Evolutionary conservation across 2,888 invertebrate species (phyloP).

Genomic region (Phaonia tiefii): DNA sequence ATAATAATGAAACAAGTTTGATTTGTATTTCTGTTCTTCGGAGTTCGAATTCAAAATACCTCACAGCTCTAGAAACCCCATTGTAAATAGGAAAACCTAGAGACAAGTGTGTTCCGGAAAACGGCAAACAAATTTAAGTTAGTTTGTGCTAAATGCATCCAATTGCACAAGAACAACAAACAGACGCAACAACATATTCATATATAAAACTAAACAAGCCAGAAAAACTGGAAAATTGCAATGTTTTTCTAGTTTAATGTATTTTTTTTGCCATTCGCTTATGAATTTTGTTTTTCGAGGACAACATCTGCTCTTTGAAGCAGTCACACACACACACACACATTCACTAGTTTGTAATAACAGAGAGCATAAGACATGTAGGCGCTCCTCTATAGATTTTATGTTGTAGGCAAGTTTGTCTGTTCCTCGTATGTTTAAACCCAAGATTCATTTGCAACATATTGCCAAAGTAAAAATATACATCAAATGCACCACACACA

Average conservation of each 20-base stretch:
- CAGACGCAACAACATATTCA: constrained; percentile 30
- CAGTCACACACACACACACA: not conserved
- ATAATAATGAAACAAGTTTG: too few species aligned
- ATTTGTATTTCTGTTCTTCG: too few species aligned
- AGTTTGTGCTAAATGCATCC: not conserved
- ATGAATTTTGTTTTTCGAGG: constrained; percentile 42
- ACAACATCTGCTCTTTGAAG: constrained; percentile 51
- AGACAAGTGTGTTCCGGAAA: too few species aligned
- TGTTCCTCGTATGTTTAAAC: not conserved
- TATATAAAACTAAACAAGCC: constrained; percentile 48
- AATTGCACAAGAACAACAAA: constrained; percentile 1
- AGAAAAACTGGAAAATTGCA: constrained; percentile 57
- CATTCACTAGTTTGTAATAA: constrained; percentile 10
- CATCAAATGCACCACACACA: too few species aligned
- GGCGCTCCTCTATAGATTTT: constrained; percentile 27
- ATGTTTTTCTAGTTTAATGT: constrained; percentile 43
- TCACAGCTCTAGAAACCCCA: too few species aligned
- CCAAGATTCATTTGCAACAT: constrained; percentile 9
- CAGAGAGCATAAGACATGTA: constrained; percentile 44
- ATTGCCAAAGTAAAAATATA: not conserved
- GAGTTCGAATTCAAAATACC: too few species aligned
- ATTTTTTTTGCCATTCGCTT: constrained; percentile 12
- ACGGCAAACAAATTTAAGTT: not conserved
- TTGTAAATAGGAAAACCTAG: not conserved
- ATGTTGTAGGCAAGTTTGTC: constrained; percentile 7